A percentile compares a stretch with the other conserved stretches of the same genome.
These are phyloP conservation scores for Rostratula benghalensis DNA, from an alignment of 2,113 vertebrate species.

Conservation along the genomic window DNA sequence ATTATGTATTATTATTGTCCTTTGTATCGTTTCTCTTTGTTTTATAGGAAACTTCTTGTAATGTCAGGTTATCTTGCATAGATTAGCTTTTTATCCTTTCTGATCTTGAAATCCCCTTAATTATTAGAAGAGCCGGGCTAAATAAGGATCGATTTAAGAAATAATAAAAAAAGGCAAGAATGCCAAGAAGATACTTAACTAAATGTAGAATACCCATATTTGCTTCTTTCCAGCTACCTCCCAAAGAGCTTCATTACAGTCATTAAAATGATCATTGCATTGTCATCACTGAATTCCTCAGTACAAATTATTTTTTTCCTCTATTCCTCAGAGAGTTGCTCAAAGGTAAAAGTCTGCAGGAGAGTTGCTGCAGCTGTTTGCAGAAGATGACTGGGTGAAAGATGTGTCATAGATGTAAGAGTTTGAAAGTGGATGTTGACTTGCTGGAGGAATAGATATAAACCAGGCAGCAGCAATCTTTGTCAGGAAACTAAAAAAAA, in stretches of 20 bases:
- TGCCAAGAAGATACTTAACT: conserved; percentile 24
- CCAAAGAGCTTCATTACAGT: not conserved
- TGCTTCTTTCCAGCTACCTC: not conserved
- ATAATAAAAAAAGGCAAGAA: not conserved
- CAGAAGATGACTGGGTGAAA: not conserved
- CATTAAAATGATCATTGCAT: not conserved
- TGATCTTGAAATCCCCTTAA: conserved; percentile 32
- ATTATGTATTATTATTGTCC: not conserved
- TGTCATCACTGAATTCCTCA: not conserved
- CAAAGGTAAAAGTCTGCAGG: not conserved
- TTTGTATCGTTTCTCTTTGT: not conserved
- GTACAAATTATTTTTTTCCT: not conserved
- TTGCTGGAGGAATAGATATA: not conserved
- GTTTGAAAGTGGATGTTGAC: not conserved
- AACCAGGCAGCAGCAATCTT: not conserved
- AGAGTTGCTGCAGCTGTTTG: not conserved
- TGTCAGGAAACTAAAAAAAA: not conserved
- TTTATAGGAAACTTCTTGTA: not conserved
- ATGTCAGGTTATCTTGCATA: not conserved
- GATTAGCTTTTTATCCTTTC: conserved; percentile 20
- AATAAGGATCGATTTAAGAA: not conserved
- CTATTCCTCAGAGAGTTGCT: not conserved
- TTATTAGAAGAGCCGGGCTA: not conserved
- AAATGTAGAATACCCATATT: not conserved
- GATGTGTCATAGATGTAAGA: fast-evolving